phyloP scores from a whole-genome alignment of 2,888 invertebrate genomes.

The Drosophila buzzatii region DNA sequence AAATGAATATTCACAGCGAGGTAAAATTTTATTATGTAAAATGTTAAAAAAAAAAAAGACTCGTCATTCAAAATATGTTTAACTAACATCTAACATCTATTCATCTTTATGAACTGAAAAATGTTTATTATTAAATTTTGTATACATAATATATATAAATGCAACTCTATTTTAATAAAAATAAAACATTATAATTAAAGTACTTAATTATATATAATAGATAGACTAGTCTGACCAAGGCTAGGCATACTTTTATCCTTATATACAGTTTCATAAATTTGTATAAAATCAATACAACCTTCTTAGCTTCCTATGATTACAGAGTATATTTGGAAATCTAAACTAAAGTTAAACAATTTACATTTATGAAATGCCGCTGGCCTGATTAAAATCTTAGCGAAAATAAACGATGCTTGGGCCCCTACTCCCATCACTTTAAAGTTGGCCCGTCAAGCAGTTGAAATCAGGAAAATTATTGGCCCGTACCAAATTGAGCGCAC shows the following conservation, averaged over 20 bases:
- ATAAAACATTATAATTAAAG: too few species aligned
- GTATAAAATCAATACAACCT: background rate
- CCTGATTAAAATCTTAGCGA: conserved; percentile 8
- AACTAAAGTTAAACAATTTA: background rate
- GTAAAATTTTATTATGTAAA: too few species aligned
- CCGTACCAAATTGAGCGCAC: conserved; percentile 49
- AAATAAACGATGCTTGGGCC: conserved; percentile 1
- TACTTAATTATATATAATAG: too few species aligned
- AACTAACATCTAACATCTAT: too few species aligned
- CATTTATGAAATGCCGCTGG: conserved; percentile 18
- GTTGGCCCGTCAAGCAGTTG: conserved; percentile 27
- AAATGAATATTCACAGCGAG: background rate
- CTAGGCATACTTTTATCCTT: too few species aligned
- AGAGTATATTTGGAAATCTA: background rate
- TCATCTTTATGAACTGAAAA: too few species aligned
- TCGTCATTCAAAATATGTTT: too few species aligned
- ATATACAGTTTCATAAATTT: background rate
- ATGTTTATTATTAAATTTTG: too few species aligned
- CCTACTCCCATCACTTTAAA: conserved; percentile 33
- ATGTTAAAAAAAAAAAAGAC: too few species aligned
- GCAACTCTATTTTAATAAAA: too few species aligned
- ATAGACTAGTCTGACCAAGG: too few species aligned
- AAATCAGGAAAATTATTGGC: conserved; percentile 49
- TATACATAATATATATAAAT: too few species aligned
- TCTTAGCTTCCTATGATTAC: background rate